Percentiles rank a stretch among this genome's conserved stretches.
Evolutionary conservation across 2,888 invertebrate species (phyloP).

Genomic region (Erpobdella octoculata): DNA sequence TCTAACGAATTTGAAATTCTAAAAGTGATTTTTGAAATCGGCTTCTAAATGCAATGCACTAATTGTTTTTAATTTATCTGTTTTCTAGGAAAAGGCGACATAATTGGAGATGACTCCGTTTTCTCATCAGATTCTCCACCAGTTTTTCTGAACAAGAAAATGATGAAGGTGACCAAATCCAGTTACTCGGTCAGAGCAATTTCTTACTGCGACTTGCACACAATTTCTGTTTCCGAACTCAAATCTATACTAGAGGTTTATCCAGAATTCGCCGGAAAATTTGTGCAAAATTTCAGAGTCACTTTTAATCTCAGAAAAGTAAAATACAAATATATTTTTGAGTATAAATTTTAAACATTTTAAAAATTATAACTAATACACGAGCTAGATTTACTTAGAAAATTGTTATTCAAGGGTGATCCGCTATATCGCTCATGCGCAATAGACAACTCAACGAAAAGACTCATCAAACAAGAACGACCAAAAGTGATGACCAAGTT

Average conservation of each 20-base stretch:
- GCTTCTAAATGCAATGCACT: too few species aligned
- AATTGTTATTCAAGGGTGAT: too few species aligned
- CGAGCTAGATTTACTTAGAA: too few species aligned
- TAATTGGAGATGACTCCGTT: constrained; percentile 49
- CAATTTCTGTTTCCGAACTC: constrained; percentile 48
- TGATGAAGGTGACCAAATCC: constrained; percentile 45
- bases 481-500: too few species aligned
- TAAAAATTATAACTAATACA: too few species aligned
- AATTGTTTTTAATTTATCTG: neutral
- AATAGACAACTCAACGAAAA: too few species aligned
- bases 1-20: too few species aligned
- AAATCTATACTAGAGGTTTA: constrained; percentile 49
- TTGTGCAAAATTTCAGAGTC: constrained; percentile 46
- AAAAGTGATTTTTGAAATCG: too few species aligned
- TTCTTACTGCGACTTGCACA: constrained; percentile 52
- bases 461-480: too few species aligned
- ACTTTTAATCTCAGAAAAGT: constrained; percentile 51
- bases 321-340: too few species aligned
- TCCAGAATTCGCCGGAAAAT: constrained; percentile 50
- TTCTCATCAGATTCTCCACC: constrained; percentile 19
- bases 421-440: too few species aligned
- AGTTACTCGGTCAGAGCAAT: constrained; percentile 49
- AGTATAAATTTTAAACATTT: too few species aligned
- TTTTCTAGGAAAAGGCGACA: constrained; percentile 49
- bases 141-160: constrained; percentile 23